These are phyloP conservation scores for Poecilobothrus nobilitatus DNA, from an alignment of 2,888 invertebrate species.

Conservation along the genomic window DNA sequence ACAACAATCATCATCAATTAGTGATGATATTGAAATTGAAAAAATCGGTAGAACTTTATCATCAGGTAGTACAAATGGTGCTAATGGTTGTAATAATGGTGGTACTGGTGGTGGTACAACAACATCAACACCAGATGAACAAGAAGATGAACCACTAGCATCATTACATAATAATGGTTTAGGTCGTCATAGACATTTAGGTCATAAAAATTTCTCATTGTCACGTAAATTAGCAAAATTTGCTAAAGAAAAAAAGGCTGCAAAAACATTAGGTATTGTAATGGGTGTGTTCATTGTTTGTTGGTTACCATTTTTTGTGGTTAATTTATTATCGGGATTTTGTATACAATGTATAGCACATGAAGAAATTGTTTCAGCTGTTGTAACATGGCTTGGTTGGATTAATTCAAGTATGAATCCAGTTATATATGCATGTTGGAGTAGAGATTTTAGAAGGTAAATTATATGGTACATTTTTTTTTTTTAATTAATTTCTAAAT, in stretches of 20 bases:
- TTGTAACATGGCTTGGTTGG: slow-evolving; percentile 93
- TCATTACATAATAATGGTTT: slow-evolving; percentile 71
- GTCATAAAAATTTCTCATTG: slow-evolving; percentile 82
- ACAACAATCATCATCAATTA: background rate
- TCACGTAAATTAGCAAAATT: slow-evolving; percentile 90
- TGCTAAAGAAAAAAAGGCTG: slow-evolving; percentile 95
- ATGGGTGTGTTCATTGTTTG: slow-evolving; percentile 96
- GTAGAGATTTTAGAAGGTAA: slow-evolving; percentile 89
- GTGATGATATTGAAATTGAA: background rate
- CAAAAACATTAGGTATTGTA: slow-evolving; percentile 92
- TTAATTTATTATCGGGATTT: slow-evolving; percentile 84
- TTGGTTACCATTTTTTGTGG: slow-evolving; percentile 96
- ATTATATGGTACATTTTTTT: slow-evolving; percentile 25
- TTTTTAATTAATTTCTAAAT: too few relatives aligned
- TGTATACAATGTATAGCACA: slow-evolving; percentile 80
- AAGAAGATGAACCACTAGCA: slow-evolving; percentile 60
- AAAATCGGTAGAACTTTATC: background rate
- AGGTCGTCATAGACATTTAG: slow-evolving; percentile 60
- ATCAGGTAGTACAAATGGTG: background rate
- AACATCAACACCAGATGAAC: slow-evolving; percentile 58
- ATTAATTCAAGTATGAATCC: slow-evolving; percentile 96
- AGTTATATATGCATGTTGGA: slow-evolving; percentile 97
- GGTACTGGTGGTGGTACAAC: slow-evolving; percentile 36
- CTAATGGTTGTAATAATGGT: slow-evolving; percentile 1
- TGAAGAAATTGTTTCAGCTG: slow-evolving; percentile 77